Conservation (phyloP, 2,113 vertebrate genomes). For the Alouatta palliata region DNA sequence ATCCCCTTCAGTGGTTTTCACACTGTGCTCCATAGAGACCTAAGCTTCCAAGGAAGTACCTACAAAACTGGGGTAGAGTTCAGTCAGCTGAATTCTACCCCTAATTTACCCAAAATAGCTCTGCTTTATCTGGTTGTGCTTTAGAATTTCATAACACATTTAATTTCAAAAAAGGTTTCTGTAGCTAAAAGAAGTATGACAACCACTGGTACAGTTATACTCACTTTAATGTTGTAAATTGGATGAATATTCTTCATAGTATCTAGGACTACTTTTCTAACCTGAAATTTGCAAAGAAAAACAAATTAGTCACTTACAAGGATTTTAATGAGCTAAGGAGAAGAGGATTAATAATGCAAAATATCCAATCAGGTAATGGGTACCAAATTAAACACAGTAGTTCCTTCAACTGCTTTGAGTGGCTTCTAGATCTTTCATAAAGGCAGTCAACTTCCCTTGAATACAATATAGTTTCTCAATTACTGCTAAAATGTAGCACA, state of each 20-base stretch:
- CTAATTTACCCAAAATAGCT: background rate
- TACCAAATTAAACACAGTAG: background rate
- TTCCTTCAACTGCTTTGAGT: background rate
- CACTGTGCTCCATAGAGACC: background rate
- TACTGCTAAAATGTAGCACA: background rate
- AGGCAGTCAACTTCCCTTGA: background rate
- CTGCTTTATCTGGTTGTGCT: background rate
- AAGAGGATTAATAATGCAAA: background rate
- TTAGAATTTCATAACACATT: background rate
- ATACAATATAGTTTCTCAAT: background rate
- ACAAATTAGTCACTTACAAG: slow-evolving; percentile 26
- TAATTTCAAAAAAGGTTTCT: slow-evolving; percentile 20
- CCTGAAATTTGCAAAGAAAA: slow-evolving; percentile 83
- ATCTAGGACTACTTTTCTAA: slow-evolving; percentile 96
- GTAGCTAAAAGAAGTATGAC: background rate
- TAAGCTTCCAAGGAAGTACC: background rate
- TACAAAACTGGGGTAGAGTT: background rate
- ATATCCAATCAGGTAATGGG: background rate
- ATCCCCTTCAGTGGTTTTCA: background rate
- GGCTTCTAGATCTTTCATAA: background rate
- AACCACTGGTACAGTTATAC: background rate
- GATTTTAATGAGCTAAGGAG: background rate
- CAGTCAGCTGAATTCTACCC: background rate
- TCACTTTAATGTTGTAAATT: slow-evolving; percentile 99
- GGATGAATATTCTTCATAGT: slow-evolving; percentile 99